Evolutionary conservation across 1,140 invertebrate genomes (phyloP).

Genomic region (Psix sp.): DNA sequence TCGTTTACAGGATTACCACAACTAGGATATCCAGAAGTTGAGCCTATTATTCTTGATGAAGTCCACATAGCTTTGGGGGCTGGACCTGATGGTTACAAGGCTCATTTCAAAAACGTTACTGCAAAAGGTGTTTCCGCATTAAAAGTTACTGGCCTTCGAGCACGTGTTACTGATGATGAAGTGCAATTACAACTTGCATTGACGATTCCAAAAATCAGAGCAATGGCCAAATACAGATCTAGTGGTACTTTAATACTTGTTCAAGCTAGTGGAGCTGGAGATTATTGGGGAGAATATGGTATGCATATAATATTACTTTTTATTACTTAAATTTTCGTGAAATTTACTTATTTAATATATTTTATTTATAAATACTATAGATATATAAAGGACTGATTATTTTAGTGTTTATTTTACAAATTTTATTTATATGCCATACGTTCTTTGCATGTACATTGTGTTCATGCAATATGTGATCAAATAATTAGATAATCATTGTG

Average conservation of each 20-base stretch:
- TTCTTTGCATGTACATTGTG: too few relatives aligned
- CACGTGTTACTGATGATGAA: slow-evolving; percentile 77
- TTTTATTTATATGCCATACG: too few relatives aligned
- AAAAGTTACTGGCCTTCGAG: slow-evolving; percentile 84
- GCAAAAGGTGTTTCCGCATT: slow-evolving; percentile 87
- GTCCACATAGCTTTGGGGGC: slow-evolving; percentile 86
- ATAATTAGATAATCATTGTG: too few relatives aligned
- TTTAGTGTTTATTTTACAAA: too few relatives aligned
- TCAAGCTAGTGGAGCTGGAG: slow-evolving; percentile 86
- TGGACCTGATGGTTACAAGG: slow-evolving; percentile 86
- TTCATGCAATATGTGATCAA: too few relatives aligned
- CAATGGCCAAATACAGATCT: slow-evolving; percentile 85
- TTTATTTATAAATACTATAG: too few relatives aligned
- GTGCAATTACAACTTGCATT: slow-evolving; percentile 87
- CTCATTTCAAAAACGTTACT: slow-evolving; percentile 86
- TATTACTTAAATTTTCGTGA: too few relatives aligned
- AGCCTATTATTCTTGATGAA: slow-evolving; percentile 87
- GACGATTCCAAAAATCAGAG: slow-evolving; percentile 86
- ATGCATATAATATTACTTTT: slow-evolving; percentile 43
- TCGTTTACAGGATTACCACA: slow-evolving; percentile 66
- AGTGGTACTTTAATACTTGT: slow-evolving; percentile 87
- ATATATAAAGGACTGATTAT: too few relatives aligned
- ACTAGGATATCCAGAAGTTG: slow-evolving; percentile 78
- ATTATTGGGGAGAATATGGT: slow-evolving; percentile 93
- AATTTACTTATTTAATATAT: too few relatives aligned